Base-by-base conservation (phyloP, 2,113 vertebrate species). In the Hoplias malabaricus region DNA sequence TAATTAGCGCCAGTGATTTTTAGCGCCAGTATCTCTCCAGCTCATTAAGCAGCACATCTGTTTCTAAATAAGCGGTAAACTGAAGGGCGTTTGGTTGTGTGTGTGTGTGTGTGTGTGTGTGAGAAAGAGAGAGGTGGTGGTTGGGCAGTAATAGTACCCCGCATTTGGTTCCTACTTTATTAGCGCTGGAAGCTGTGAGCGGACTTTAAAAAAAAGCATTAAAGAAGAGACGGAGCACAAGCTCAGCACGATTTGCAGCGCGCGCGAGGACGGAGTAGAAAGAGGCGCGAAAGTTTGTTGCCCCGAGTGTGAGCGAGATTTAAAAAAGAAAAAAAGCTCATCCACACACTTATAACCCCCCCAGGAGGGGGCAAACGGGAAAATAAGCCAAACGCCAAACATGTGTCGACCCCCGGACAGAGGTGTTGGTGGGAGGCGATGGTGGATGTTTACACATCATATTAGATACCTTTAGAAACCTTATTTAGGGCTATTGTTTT, bases 171-270 rank as follows among this genome's bases (percentile, higher is more conserved):
- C 75, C 82, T 81, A 76, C 69, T 82, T 77, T 72, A 82, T 88
- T 84, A 82, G 80, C 80, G 61, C 54, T 48, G 46, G 59, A n/a
- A 40, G 70, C 72, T 82, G 75, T 73, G 76, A 69, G 79, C 69
- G 75, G 38, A 29, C 75, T n/a, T n/a, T n/a, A n/a, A n/a, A n/a
- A n/a, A 79, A 75, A 72, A 67, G 80, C 59, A 72, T 69, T 78
- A 79, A 50, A 6, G 54, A 43, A 40, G 7, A 70, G 76, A 80
- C 65, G 67, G 79, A 36, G 77, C 75, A 85, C 9, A 54, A 85
- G 81, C 83, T 90, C 88, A 87, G 89, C 88, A 88, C 67, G 73
- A 84, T 90, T 89, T 88, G 87, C 16, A 86, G 80, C 43, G 74
- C 66, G 74, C 66, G 12, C 85, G 86, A 85, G 76, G 67, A 76